Conservation (phyloP, 2,888 invertebrate genomes). For the Parapristionchus giblindavisi region DNA sequence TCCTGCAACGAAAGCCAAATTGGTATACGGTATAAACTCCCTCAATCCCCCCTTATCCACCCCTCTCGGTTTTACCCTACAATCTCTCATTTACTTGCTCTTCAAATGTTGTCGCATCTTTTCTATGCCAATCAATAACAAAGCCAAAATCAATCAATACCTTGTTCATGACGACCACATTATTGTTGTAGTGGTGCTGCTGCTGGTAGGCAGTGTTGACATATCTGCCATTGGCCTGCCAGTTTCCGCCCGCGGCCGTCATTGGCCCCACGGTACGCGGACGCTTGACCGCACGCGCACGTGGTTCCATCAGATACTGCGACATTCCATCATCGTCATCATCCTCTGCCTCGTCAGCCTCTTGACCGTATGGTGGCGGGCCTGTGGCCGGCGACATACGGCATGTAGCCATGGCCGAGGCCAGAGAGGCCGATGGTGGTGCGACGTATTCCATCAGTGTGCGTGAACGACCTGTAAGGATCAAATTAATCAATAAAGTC, state of each 20-base stretch:
- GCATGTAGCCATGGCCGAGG: too few relatives aligned
- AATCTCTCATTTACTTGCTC: background rate
- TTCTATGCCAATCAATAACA: background rate
- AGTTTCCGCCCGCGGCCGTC: background rate
- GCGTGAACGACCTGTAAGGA: constrained; percentile 25
- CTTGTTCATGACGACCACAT: background rate
- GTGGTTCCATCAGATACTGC: background rate
- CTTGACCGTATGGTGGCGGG: background rate
- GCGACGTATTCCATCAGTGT: constrained; percentile 31
- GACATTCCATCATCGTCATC: constrained; percentile 12
- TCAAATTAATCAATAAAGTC: background rate
- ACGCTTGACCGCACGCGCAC: background rate
- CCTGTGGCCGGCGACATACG: background rate
- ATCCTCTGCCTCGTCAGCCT: background rate
- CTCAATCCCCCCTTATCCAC: background rate
- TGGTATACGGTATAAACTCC: background rate
- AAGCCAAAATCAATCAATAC: background rate
- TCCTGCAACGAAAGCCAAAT: background rate
- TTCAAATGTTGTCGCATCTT: too few relatives aligned
- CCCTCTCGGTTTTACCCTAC: background rate
- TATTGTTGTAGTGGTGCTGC: constrained; percentile 22
- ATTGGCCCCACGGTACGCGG: too few relatives aligned
- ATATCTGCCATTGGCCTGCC: background rate
- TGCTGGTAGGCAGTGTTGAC: constrained; percentile 22
- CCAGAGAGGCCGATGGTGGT: background rate